Evolutionary conservation across 2,888 invertebrate species (phyloP), one percentile per base, ranked within the genome.

Genomic region (Melieria picta): DNA sequence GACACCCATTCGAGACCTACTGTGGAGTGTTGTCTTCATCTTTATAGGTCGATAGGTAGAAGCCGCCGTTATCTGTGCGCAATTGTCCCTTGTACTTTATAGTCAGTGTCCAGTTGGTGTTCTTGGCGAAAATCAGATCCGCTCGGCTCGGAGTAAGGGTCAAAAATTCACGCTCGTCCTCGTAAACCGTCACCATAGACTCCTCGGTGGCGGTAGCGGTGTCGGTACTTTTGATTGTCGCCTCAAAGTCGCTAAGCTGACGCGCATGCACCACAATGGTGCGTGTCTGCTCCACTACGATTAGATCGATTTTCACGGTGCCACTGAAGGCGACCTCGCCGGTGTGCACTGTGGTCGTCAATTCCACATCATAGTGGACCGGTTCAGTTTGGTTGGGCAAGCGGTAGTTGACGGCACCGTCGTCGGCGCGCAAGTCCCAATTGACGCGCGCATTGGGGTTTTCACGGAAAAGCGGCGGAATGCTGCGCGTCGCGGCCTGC

Each of bases 11-110:
- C 30, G 30, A 42, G 42, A 70, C 82, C 79, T 77, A 84, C 84
- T 79, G 80, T 46, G 11, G 70, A 0, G 50, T 74, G n/a, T 81
- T 80, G 0, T 69, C 45, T 4, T 81, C 75, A n/a, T 79, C 76
- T 7, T 72, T 61, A 68, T 90, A 91, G 0, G 87, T 88, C 5
- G 91, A 91, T 1, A 90, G 82, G 75, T 91, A 91, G 67, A 93
- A 89, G 42, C 93, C 93, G 50, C 90, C 90, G 84, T 92, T 89
- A 71, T 91, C 90, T 11, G 88, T 87, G 60, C 90, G 90, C 50
- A 91, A 89, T 9, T 84, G 82, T 0, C 91, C 92, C 0, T 80
- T 80, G 77, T 91, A 94, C 0, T 84, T 79, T 74, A 93, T 90
- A 47, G 86, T 83, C 2, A 92, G 77, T 0, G 81, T 80, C 78